A percentile compares a stretch with the other conserved stretches of the same genome.
Conservation (phyloP, 2,113 vertebrate species). For the Hemiprocne comata region DNA sequence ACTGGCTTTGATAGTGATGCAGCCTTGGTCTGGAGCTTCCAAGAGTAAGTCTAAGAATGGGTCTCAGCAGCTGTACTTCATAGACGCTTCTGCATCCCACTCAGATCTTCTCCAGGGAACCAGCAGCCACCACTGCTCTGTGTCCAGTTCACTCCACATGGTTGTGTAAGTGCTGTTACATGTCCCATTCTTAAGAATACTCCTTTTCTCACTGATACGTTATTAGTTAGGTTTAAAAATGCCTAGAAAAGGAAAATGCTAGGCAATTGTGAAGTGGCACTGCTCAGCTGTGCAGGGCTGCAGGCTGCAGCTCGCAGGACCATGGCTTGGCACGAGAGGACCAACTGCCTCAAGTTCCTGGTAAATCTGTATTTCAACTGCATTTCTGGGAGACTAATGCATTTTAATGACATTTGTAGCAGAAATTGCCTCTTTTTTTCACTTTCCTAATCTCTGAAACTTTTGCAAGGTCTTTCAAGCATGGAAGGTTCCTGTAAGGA, state of each 20-base stretch:
- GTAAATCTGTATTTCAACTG: background rate
- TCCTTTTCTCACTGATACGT: background rate
- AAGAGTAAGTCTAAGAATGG: accelerated
- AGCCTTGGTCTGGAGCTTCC: background rate
- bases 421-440: background rate
- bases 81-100: background rate
- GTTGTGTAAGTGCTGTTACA: background rate
- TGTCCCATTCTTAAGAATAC: background rate
- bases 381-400: background rate
- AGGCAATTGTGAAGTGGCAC: background rate
- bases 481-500: conserved; percentile 47
- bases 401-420: background rate
- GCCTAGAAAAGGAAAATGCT: background rate
- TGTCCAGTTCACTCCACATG: accelerated
- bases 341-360: background rate
- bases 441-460: background rate
- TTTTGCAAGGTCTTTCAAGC: background rate
- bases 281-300: too few species aligned
- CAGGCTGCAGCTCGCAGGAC: background rate
- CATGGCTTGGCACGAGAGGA: background rate
- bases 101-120: accelerated
- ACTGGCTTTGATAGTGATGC: accelerated
- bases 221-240: background rate
- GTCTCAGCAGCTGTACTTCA: background rate
- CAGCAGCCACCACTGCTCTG: accelerated